phyloP scores from a whole-genome alignment of 2,888 invertebrate species.

The Ichneumon xanthorius region DNA sequence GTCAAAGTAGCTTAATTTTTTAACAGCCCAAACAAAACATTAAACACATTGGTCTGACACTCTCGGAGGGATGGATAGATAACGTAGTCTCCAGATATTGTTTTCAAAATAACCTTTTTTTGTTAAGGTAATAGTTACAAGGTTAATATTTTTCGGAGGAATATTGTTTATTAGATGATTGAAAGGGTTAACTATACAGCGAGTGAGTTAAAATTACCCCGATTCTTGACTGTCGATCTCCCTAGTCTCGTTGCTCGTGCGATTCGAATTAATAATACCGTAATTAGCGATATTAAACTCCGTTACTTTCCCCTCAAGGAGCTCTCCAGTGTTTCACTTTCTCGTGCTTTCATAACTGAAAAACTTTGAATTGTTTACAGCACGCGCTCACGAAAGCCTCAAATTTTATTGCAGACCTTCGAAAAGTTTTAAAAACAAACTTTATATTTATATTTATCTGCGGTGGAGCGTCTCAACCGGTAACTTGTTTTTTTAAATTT shows the following conservation, averaged over 20 bases:
- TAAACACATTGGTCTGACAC: not conserved
- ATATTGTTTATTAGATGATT: not conserved
- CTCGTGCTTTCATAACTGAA: not conserved
- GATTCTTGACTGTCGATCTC: not conserved
- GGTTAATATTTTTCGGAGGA: not conserved
- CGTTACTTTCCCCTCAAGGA: constrained; percentile 2
- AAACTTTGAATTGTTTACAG: not conserved
- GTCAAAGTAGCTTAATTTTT: not conserved
- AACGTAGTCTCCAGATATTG: not conserved
- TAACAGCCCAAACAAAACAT: not conserved
- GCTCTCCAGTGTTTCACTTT: not conserved
- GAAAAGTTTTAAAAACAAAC: not conserved
- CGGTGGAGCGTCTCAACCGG: not conserved
- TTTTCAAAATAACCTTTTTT: not conserved
- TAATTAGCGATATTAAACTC: not conserved
- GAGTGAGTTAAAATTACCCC: not conserved
- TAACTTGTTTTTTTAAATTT: not conserved
- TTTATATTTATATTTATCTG: not conserved
- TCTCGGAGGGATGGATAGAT: not conserved
- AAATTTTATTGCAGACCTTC: not conserved
- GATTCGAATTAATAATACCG: not conserved
- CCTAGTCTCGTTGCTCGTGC: not conserved
- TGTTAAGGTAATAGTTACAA: not conserved
- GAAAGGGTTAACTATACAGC: not conserved
- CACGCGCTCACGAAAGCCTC: not conserved